These are phyloP conservation scores for Anthrax anthrax DNA, from an alignment of 2,888 invertebrate species.

Conservation along the genomic window DNA sequence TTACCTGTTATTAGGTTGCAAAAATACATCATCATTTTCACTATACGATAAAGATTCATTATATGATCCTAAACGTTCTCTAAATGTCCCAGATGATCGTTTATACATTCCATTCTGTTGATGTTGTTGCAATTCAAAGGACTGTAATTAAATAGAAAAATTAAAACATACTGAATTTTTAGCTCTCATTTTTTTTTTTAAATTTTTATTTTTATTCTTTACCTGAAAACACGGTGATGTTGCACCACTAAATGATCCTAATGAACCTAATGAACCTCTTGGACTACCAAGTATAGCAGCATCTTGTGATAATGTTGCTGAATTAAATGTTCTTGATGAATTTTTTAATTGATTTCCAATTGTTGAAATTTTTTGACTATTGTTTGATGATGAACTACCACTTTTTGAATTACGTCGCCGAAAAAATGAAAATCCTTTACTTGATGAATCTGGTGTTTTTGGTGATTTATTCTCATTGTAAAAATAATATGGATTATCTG, in stretches of 20 bases:
- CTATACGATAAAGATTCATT: slow-evolving; percentile 25
- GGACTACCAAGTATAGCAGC: slow-evolving; percentile 31
- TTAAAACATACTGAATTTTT: too few relatives aligned
- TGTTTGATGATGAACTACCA: slow-evolving; percentile 26
- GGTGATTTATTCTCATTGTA: slow-evolving; percentile 33
- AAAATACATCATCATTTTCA: slow-evolving; percentile 31
- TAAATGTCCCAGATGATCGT: slow-evolving; percentile 22
- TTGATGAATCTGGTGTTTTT: slow-evolving; percentile 30
- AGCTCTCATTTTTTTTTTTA: not conserved
- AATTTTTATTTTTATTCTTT: not conserved
- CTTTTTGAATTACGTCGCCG: slow-evolving; percentile 29
- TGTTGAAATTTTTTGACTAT: slow-evolving; percentile 2
- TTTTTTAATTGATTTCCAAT: slow-evolving; percentile 10
- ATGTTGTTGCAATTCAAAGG: slow-evolving; percentile 11
- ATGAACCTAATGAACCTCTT: slow-evolving; percentile 29
- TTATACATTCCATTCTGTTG: slow-evolving; percentile 8
- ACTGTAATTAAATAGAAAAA: slow-evolving; percentile 2
- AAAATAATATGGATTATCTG: slow-evolving; percentile 35
- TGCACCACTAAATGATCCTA: slow-evolving; percentile 22
- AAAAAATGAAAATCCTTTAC: slow-evolving; percentile 29
- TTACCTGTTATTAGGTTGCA: slow-evolving; percentile 13
- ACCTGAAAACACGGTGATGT: slow-evolving; percentile 2
- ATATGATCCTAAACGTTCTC: slow-evolving; percentile 31
- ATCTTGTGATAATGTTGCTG: slow-evolving; percentile 30
- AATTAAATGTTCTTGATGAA: slow-evolving; percentile 27